phyloP scores from a whole-genome alignment of 2,888 invertebrate genomes.

The Melolontha melolontha region DNA sequence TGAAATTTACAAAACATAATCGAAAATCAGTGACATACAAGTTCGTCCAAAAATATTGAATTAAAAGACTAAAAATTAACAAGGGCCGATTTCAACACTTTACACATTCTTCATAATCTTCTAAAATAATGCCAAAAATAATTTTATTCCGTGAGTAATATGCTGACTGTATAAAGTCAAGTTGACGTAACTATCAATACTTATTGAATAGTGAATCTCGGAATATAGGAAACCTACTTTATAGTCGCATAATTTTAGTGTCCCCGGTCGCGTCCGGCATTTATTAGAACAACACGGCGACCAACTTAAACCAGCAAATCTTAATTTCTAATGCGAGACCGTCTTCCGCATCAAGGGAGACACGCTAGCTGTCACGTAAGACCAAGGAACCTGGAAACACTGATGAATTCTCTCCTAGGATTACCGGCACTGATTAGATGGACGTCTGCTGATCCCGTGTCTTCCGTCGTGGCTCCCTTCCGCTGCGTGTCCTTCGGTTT shows the following conservation, averaged over 20 bases:
- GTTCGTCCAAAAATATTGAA: too few species aligned
- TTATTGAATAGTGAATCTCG: too few species aligned
- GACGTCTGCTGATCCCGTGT: slow-evolving; percentile 6
- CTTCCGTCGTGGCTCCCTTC: neutral
- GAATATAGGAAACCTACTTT: neutral
- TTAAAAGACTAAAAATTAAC: too few species aligned
- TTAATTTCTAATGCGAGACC: slow-evolving; percentile 28
- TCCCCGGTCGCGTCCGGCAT: slow-evolving; percentile 2
- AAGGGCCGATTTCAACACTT: too few species aligned
- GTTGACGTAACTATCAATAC: too few species aligned
- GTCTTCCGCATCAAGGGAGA: slow-evolving; percentile 19
- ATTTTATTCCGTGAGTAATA: too few species aligned
- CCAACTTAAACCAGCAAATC: slow-evolving; percentile 18
- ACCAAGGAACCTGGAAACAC: slow-evolving; percentile 8
- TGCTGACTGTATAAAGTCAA: too few species aligned
- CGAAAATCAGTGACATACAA: too few species aligned
- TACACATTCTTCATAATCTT: too few species aligned
- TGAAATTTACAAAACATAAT: too few species aligned
- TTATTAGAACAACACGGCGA: neutral
- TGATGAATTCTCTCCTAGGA: slow-evolving; percentile 28
- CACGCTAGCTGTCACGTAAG: slow-evolving; percentile 32
- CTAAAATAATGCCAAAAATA: too few species aligned
- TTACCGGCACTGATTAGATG: slow-evolving; percentile 29
- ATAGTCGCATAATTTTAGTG: slow-evolving; percentile 6
- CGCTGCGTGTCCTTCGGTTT: too few species aligned